Conservation (phyloP, 2,113 vertebrate species). For the Lasiurus cinereus region DNA sequence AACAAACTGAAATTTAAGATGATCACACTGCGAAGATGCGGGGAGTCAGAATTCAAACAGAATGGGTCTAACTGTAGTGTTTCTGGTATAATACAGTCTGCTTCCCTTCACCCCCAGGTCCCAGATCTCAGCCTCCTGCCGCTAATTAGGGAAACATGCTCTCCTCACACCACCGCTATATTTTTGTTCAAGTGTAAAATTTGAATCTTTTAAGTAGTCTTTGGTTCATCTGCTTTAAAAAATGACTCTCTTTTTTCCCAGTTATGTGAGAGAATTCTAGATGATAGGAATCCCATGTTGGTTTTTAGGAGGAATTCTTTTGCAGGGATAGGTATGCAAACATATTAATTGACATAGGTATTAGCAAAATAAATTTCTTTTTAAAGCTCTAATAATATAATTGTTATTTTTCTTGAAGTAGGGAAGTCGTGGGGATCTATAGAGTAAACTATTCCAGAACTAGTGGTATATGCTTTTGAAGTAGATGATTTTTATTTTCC, state of each 20-base stretch:
- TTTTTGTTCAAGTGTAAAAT: constrained; percentile 35
- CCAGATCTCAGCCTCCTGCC: background rate
- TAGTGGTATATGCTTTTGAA: background rate
- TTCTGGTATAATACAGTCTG: background rate
- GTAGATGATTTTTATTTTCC: constrained; percentile 46
- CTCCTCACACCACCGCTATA: background rate
- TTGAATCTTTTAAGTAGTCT: background rate
- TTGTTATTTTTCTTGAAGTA: constrained; percentile 44
- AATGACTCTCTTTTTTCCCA: background rate
- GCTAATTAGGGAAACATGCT: background rate
- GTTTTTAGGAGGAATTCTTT: background rate
- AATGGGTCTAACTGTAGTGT: background rate
- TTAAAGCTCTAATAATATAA: background rate
- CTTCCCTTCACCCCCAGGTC: background rate
- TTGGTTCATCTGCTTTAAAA: constrained; percentile 2
- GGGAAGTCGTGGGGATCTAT: background rate
- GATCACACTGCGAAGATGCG: background rate
- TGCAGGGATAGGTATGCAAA: constrained; percentile 9
- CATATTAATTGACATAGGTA: background rate
- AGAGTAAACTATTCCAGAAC: background rate
- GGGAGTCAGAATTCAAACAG: background rate
- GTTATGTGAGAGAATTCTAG: constrained; percentile 12
- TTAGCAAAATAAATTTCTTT: constrained; percentile 9
- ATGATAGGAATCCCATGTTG: background rate
- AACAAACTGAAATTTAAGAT: constrained; percentile 26